Evolutionary conservation across 2,888 invertebrate species (phyloP), one percentile per base, ranked within the genome.

Genomic region (Magallana nippona): DNA sequence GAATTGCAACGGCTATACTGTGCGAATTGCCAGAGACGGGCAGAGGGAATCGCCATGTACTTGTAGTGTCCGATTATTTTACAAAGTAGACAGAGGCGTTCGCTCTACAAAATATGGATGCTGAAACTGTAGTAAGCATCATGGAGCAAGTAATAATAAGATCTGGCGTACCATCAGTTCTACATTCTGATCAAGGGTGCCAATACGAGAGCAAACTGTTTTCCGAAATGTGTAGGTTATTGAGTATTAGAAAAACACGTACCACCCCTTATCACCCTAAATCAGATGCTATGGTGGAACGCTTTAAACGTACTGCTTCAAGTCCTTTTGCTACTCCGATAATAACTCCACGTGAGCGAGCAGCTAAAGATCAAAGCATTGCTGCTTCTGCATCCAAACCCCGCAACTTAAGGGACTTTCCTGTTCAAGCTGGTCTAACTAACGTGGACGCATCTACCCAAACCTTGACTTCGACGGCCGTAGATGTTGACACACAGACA

Each of bases 231-330:
- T 27, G 27, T 27, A 1, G 27, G 27, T 27, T 27, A 27, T 27
- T 27, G 27, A 2, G 27, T 27, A 27, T 27, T 27, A 27, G 27
- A 27, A 27, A 27, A 56, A 85, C 84, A 19, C 55, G 84, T 10
- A 88, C 87, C 27, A 84, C 86, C 15, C 27, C 84, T 11, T 83
- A 57, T 55, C 81, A 82, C 27, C 83, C 86, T 19, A 57, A 85
- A 55, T 82, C 82, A 19, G 82, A 82, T 62, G 62, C 55, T 13
- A 62, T 58, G 77, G 62, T 58, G 2, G 82, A 82, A 77, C 22
- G 82, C 8, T 82, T 82, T 13, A 83, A 81, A 1, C 22, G 56
- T 56, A 87, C 86, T n/a, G n/a, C n/a, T n/a, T n/a, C n/a, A n/a
- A n/a, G n/a, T n/a, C n/a, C n/a, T n/a, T n/a, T n/a, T n/a, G n/a